phyloP scores from a whole-genome alignment of 1,140 invertebrate species.

The Dendrolimus punctatus region DNA sequence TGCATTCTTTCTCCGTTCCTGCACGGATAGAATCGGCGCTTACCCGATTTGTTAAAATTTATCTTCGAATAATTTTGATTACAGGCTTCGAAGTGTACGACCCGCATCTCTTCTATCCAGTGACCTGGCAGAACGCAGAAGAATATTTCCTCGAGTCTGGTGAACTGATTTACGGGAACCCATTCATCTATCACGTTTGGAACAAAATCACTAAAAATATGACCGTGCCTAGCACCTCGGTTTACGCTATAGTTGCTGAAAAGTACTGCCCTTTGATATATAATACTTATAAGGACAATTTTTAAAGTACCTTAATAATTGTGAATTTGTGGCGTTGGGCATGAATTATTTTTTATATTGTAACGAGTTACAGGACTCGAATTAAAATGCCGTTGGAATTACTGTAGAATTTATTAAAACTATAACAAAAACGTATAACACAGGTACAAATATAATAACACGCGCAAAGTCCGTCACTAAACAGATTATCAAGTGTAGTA shows the following conservation, averaged over 20 bases:
- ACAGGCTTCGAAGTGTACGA: constrained; percentile 35
- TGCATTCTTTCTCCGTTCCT: too few species aligned
- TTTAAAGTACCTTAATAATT: neutral
- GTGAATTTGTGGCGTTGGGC: too few species aligned
- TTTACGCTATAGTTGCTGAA: constrained; percentile 24
- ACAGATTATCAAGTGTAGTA: too few species aligned
- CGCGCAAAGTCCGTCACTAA: too few species aligned
- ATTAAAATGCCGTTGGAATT: too few species aligned
- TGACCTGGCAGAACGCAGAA: constrained; percentile 10
- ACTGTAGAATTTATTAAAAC: too few species aligned
- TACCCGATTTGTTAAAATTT: neutral
- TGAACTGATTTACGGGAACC: constrained; percentile 16
- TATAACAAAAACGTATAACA: too few species aligned
- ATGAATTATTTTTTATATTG: too few species aligned
- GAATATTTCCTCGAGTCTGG: constrained; percentile 18
- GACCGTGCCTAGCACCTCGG: constrained; percentile 13
- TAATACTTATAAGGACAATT: constrained; percentile 10
- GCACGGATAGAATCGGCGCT: too few species aligned
- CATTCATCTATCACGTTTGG: constrained; percentile 29
- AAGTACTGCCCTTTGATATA: constrained; percentile 24
- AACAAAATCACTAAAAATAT: constrained; percentile 17
- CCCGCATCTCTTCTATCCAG: constrained; percentile 25
- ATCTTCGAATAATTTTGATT: constrained; percentile 7
- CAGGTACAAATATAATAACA: too few species aligned
- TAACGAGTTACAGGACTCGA: too few species aligned